These are phyloP conservation scores for Orientallactaga bullata DNA, from an alignment of 2,113 vertebrate species.

Conservation along the genomic window DNA sequence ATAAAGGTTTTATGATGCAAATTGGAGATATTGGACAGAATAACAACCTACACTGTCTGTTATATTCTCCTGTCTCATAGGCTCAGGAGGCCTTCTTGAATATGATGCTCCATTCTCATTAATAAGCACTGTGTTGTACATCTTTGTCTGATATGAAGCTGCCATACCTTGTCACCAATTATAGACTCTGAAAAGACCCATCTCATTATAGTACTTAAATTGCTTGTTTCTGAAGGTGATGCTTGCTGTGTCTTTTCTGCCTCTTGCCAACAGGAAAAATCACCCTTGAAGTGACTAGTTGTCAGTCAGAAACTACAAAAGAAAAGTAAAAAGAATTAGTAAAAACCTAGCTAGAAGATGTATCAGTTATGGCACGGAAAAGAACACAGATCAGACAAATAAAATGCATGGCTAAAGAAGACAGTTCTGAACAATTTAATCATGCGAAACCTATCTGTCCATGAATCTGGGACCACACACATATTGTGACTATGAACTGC, in stretches of 20 bases:
- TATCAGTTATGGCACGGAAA: constrained; percentile 72
- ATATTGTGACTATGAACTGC: not conserved
- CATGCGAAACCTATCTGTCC: not conserved
- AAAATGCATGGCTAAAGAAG: constrained; percentile 63
- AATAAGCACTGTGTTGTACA: constrained; percentile 87
- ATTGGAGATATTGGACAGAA: constrained; percentile 83
- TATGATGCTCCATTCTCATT: constrained; percentile 86
- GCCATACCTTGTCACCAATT: constrained; percentile 90
- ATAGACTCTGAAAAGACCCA: constrained; percentile 86
- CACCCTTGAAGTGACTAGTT: constrained; percentile 83
- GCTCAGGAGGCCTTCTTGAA: constrained; percentile 81
- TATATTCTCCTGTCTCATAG: constrained; percentile 80
- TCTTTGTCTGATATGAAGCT: constrained; percentile 87
- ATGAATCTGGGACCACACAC: not conserved
- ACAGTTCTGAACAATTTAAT: constrained; percentile 48
- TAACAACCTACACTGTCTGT: constrained; percentile 81
- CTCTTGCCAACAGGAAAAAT: constrained; percentile 86
- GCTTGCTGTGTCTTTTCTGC: constrained; percentile 82
- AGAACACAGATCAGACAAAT: constrained; percentile 67
- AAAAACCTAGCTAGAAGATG: constrained; percentile 80
- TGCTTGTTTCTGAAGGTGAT: constrained; percentile 85
- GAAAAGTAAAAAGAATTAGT: constrained; percentile 71
- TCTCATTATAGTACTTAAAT: constrained; percentile 88
- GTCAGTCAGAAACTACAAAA: constrained; percentile 83
- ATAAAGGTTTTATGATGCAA: constrained; percentile 85